A percentile compares a stretch with the other conserved stretches of the same genome.
phyloP scores from a whole-genome alignment of 2,113 vertebrate genomes.

The Phrynosoma blainvillii region DNA sequence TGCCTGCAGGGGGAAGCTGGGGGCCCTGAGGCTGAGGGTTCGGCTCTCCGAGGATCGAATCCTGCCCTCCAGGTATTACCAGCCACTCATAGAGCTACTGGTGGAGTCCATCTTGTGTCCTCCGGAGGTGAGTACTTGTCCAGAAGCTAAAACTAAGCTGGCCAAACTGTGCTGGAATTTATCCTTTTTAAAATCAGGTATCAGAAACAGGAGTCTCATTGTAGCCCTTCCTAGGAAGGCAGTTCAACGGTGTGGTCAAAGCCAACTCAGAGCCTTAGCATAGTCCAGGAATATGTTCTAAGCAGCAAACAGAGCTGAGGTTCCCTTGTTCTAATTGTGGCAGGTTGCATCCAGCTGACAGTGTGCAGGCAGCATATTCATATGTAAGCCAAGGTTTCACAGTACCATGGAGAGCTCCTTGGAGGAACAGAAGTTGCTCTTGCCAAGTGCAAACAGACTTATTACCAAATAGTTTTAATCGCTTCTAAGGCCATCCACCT shows the following conservation, averaged over 20 bases:
- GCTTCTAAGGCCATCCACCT: not conserved
- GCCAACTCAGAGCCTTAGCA: too few relatives aligned
- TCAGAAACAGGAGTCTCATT: not conserved
- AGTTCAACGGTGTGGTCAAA: not conserved
- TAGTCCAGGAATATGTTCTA: not conserved
- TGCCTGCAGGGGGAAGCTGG: constrained; percentile 79
- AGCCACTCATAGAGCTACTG: constrained; percentile 86
- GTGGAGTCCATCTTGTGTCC: constrained; percentile 81
- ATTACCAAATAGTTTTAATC: not conserved
- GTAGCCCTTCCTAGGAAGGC: not conserved
- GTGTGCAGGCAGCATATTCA: not conserved
- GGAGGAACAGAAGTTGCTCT: not conserved
- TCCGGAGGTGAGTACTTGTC: constrained; percentile 65
- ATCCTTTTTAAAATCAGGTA: not conserved
- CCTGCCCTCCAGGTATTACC: constrained; percentile 82
- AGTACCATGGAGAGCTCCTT: not conserved
- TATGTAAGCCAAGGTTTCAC: not conserved
- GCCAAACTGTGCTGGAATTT: not conserved
- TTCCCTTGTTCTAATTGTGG: too few relatives aligned
- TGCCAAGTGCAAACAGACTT: not conserved
- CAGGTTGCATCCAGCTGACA: not conserved
- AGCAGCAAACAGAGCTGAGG: not conserved
- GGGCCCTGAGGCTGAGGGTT: constrained; percentile 86
- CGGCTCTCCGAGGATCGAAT: constrained; percentile 85
- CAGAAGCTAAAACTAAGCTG: not conserved